Evolutionary conservation across 2,797 vertebrate species (phyloP), one percentile per base, ranked within the genome.

Genomic region (Staurois parvus): DNA sequence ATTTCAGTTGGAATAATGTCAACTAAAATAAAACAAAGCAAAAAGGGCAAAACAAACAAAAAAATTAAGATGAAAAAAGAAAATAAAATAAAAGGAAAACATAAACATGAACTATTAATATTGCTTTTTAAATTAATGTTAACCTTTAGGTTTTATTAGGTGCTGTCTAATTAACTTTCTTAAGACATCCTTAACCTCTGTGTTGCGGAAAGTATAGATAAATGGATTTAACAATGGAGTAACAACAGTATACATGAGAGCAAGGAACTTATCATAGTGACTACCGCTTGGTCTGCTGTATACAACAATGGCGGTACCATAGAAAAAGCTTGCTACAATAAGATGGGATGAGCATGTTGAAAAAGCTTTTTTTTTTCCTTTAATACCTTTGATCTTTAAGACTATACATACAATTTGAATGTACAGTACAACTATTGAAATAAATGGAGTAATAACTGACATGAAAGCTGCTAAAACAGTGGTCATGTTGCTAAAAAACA

Each of bases 131-230:
- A 9, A 11, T 11, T 12, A 42, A 42, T 11, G 10, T 11, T 42
- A 42, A 11, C 2, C 40, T 12, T 42, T 42, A 42, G 40, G 40
- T 42, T 42, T 42, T 12, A 42, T 59, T 59, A 59, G 52, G 24
- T 5, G 52, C 24, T 24, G 17, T 24, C 19, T 59, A 28, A 52
- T 21, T 10, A 21, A 40, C 42, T 77, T 84, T 34, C n/a, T 72
- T 21, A 62, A 59, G 37, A 29, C 40, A 4, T 28, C 26, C 19
- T 76, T 85, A 28, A 85, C 69, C 1, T 76, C 69, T 32, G 86
- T 69, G 5, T 89, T 90, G 68, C 42, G 24, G 34, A 90, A 77
- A 5, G 88, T 90, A 12, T 88, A 52, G 75, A 89, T 86, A 66
- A 89, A 87, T 26, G 87, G 87, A 21, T 79, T 88, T 29, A 88